These are phyloP conservation scores for Neogobius melanostomus DNA, from an alignment of 2,113 vertebrate species.

Conservation along the genomic window DNA sequence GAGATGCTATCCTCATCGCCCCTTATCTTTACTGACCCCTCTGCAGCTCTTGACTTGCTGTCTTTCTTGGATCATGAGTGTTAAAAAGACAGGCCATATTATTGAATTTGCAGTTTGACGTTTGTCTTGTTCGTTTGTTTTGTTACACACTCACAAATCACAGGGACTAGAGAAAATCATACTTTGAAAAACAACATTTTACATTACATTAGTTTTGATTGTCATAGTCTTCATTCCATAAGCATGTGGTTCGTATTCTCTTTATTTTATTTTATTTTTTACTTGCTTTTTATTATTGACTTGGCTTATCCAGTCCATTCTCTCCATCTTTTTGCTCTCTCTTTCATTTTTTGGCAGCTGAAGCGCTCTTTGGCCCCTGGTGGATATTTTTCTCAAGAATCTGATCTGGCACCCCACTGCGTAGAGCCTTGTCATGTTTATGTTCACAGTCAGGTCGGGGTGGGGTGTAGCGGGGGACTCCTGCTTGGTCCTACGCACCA, in stretches of 20 bases:
- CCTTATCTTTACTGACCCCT: constrained; percentile 16
- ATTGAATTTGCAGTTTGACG: background rate
- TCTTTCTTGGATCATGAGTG: background rate
- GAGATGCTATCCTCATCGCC: constrained; percentile 28
- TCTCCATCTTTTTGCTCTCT: background rate
- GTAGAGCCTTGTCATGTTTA: constrained; percentile 32
- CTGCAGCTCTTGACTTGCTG: background rate
- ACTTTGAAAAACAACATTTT: background rate
- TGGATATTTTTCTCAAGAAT: constrained; percentile 42
- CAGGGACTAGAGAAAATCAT: too few relatives aligned
- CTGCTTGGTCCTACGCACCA: constrained; percentile 16
- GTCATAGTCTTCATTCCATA: background rate
- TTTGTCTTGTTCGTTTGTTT: background rate
- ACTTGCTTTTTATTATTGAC: background rate
- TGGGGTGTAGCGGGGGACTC: constrained; percentile 18
- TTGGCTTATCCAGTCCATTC: background rate
- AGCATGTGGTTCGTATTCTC: constrained; percentile 15
- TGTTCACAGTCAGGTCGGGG: constrained; percentile 32
- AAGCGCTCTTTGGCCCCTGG: constrained; percentile 9
- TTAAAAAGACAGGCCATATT: too few relatives aligned
- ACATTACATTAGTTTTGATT: background rate
- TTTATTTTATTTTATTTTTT: background rate
- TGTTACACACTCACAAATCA: background rate
- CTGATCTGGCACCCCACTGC: constrained; percentile 47
- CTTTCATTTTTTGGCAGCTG: background rate